Base-by-base conservation (phyloP, 35 echinoderm and acorn worm genomes). In the Ophioderma brevispina region DNA sequence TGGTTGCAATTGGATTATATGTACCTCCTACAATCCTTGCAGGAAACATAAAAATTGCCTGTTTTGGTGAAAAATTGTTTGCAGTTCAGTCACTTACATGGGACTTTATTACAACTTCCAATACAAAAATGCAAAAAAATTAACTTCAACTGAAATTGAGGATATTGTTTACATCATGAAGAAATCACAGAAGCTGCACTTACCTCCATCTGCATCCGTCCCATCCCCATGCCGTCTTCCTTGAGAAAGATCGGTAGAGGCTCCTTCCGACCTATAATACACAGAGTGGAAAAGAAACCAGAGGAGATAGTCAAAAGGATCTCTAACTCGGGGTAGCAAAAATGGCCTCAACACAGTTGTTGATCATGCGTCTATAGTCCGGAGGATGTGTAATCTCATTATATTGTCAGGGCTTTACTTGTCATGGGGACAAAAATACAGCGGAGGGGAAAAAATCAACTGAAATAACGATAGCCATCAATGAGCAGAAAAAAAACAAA, bases 131-230 rank as follows among this genome's bases (percentile, higher is more conserved):
- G n/a, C n/a, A n/a, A n/a, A n/a, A n/a, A n/a, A n/a, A n/a, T n/a
- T n/a, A n/a, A n/a, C n/a, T n/a, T n/a, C n/a, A n/a, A n/a, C n/a
- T n/a, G n/a, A n/a, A n/a, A n/a, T n/a, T n/a, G n/a, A n/a, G n/a
- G n/a, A n/a, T n/a, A n/a, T n/a, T n/a, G n/a, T n/a, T n/a, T n/a
- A n/a, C n/a, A n/a, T n/a, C n/a, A n/a, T n/a, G n/a, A n/a, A n/a
- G n/a, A n/a, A n/a, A n/a, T n/a, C n/a, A n/a, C n/a, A n/a, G n/a
- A n/a, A n/a, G n/a, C n/a, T n/a, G n/a, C 17, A 46, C 41, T 78
- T 80, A 89, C 87, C 87, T 89, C 87, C 87, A 89, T 89, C 78
- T 89, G 75, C 87, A 89, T 89, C 25, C 87, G 87, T 31, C 87
- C 87, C 87, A 89, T 89, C 14, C 87, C 87, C 87, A 89, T 80